phyloP scores from a whole-genome alignment of 2,888 invertebrate genomes.

The Dasypogon diadema region DNA sequence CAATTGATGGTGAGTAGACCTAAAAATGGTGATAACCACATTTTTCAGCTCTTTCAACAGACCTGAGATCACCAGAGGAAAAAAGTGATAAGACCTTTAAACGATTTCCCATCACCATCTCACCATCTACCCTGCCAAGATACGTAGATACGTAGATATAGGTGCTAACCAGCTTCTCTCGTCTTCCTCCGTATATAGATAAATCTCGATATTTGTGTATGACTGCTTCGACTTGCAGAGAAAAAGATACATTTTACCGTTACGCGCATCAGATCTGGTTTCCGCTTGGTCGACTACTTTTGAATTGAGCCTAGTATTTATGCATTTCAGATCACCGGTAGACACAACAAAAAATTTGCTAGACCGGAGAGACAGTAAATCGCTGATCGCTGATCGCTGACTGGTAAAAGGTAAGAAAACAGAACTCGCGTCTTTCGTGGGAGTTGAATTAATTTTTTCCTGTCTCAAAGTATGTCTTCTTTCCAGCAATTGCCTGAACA shows the following conservation, averaged over 20 bases:
- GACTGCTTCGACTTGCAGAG: conserved; percentile 5
- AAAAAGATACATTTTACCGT: conserved; percentile 23
- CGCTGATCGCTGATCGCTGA: too few species aligned
- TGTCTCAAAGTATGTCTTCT: too few species aligned
- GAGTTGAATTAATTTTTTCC: too few species aligned
- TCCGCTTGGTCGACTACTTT: conserved; percentile 3
- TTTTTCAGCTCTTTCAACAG: conserved; percentile 12
- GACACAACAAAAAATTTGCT: background rate
- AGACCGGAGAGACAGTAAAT: too few species aligned
- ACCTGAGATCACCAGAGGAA: background rate
- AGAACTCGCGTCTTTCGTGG: too few species aligned
- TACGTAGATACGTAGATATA: too few species aligned
- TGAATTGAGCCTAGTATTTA: background rate
- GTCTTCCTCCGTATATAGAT: background rate
- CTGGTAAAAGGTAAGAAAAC: too few species aligned
- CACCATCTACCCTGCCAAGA: background rate
- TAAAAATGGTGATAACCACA: conserved; percentile 30
- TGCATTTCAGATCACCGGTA: conserved; percentile 16
- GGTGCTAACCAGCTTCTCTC: conserved; percentile 14
- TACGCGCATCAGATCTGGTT: conserved; percentile 33
- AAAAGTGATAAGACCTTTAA: conserved; percentile 28
- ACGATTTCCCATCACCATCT: conserved; percentile 10
- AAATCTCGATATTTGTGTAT: background rate
- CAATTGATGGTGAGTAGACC: conserved; percentile 1
- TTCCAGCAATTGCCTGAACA: too few species aligned